A percentile compares a stretch with the other conserved stretches of the same genome.
Evolutionary conservation across 2,113 vertebrate species (phyloP).

Genomic region (Dasyprocta punctata): DNA sequence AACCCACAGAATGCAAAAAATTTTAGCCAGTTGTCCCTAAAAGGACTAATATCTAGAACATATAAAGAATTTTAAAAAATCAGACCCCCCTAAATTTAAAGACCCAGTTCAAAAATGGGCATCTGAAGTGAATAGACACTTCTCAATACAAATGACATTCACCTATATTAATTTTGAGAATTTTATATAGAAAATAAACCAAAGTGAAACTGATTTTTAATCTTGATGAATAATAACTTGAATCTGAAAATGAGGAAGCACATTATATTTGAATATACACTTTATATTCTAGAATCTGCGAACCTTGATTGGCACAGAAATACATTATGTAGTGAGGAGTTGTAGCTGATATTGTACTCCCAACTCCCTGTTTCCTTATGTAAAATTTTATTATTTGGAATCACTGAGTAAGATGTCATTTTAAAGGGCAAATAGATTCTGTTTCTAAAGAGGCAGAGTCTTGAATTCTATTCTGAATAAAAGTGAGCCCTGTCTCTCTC

Average conservation of each 20-base stretch:
- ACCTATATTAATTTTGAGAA: not conserved
- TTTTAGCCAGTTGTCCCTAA: not conserved
- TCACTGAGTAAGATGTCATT: not conserved
- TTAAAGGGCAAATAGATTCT: not conserved
- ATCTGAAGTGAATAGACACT: not conserved
- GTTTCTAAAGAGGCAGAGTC: not conserved
- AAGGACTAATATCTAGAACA: not conserved
- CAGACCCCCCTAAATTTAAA: not conserved
- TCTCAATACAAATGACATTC: not conserved
- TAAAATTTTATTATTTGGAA: slow-evolving; percentile 9
- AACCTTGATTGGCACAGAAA: not conserved
- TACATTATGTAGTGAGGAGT: not conserved
- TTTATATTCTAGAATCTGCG: not conserved
- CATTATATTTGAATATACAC: slow-evolving; percentile 16
- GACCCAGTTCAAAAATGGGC: not conserved
- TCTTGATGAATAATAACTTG: not conserved
- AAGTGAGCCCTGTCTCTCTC: not conserved
- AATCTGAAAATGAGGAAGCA: not conserved
- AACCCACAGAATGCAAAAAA: not conserved
- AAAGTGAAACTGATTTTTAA: slow-evolving; percentile 40
- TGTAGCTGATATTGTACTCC: not conserved
- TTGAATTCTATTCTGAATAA: not conserved
- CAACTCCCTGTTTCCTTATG: slow-evolving; percentile 21
- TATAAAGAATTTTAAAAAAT: not conserved
- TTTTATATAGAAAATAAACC: slow-evolving; percentile 38